phyloP scores from a whole-genome alignment of 2,888 invertebrate species.

The Reticulitermes lucifugus region DNA sequence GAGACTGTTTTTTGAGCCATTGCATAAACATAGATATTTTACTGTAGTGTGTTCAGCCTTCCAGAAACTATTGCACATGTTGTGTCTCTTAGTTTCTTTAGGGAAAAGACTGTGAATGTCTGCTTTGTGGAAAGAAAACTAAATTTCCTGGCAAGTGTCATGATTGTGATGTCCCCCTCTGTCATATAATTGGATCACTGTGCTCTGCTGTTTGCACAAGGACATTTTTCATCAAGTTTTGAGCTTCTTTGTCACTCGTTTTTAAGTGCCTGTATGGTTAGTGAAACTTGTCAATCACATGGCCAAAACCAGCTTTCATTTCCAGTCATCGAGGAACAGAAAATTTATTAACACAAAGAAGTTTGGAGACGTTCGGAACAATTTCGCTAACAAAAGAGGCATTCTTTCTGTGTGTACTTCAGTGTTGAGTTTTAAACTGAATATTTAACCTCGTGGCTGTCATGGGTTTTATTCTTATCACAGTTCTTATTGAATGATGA shows the following conservation, averaged over 20 bases:
- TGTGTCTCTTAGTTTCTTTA: conserved; percentile 19
- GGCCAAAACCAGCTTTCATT: conserved; percentile 48
- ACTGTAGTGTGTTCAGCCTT: conserved; percentile 32
- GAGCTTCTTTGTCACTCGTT: conserved; percentile 52
- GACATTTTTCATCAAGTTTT: conserved; percentile 50
- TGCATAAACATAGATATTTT: conserved; percentile 28
- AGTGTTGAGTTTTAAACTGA: conserved; percentile 7
- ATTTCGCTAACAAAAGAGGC: conserved; percentile 26
- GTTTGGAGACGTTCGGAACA: conserved; percentile 1
- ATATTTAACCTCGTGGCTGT: conserved; percentile 4
- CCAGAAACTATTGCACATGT: conserved; percentile 39
- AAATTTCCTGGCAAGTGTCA: conserved; percentile 9
- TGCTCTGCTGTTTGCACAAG: conserved; percentile 52
- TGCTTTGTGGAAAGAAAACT: conserved; percentile 16
- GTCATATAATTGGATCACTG: conserved; percentile 37
- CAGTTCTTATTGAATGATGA: conserved; percentile 2
- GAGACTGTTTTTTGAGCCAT: conserved; percentile 16
- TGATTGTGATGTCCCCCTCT: neutral
- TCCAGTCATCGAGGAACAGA: conserved; percentile 36
- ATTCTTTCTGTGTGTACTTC: conserved; percentile 22
- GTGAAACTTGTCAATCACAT: conserved; percentile 50
- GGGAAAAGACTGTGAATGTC: conserved; percentile 26
- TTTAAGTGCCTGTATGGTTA: conserved; percentile 55
- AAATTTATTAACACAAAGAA: conserved; percentile 29
- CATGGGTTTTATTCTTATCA: conserved; percentile 15